A percentile compares a stretch with the other conserved stretches of the same genome.
Evolutionary conservation across 2,797 vertebrate species (phyloP).

Genomic region (Onychomys arenicola): DNA sequence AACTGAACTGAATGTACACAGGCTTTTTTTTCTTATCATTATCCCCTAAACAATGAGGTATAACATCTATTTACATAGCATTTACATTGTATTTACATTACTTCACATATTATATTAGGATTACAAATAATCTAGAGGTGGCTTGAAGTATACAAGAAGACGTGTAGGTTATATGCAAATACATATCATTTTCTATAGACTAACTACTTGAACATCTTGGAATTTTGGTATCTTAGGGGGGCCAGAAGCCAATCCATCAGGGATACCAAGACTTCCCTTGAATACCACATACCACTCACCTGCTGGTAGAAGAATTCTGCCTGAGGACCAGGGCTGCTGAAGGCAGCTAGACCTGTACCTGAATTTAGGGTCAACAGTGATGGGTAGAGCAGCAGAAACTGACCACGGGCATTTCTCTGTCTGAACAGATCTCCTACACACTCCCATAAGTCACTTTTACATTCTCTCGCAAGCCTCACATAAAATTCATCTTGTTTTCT

Average conservation of each 20-base stretch:
- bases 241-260: not conserved
- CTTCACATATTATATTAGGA: not conserved
- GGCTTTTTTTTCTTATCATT: not conserved
- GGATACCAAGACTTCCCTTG: not conserved
- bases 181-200: not conserved
- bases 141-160: not conserved
- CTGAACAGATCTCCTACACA: not conserved
- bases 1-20: not conserved
- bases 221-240: not conserved
- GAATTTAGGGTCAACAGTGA: not conserved
- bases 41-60: not conserved
- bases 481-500: slow-evolving; percentile 62
- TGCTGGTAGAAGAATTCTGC: not conserved
- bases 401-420: not conserved
- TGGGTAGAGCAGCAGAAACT: not conserved
- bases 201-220: not conserved
- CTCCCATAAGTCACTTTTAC: slow-evolving; percentile 58
- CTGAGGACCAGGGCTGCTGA: not conserved
- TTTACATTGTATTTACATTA: not conserved
- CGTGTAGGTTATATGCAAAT: not conserved
- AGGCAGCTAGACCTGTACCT: not conserved
- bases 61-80: not conserved
- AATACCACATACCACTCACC: not conserved
- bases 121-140: not conserved
- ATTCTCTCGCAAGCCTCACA: slow-evolving; percentile 47